Conservation (phyloP, 1,140 invertebrate species). For the Meloidogyne hapla region DNA sequence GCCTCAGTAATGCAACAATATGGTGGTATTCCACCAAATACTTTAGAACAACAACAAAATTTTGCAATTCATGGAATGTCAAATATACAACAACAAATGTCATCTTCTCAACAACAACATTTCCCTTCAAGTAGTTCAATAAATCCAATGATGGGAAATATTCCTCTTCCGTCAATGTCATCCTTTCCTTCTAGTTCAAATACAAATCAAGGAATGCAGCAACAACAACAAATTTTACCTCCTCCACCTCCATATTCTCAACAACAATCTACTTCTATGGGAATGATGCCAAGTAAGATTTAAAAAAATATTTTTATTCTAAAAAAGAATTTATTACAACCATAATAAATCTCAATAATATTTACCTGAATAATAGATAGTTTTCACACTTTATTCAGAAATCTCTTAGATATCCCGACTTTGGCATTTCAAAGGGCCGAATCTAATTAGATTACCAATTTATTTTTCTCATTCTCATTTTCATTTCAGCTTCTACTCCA, state of each 20-base stretch:
- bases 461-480: background rate
- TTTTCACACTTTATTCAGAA: too few relatives aligned
- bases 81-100: background rate
- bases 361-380: too few relatives aligned
- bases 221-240: background rate
- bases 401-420: too few relatives aligned
- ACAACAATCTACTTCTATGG: background rate
- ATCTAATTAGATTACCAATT: too few relatives aligned
- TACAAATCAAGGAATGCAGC: background rate
- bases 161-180: background rate
- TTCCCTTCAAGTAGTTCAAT: background rate
- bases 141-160: background rate
- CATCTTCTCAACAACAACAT: background rate
- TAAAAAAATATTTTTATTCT: background rate
- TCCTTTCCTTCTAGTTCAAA: background rate
- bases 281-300: background rate
- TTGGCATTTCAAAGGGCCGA: too few relatives aligned
- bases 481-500: slow-evolving; percentile 8
- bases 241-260: slow-evolving; percentile 1
- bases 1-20: slow-evolving; percentile 9
- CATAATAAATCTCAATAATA: too few relatives aligned
- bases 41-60: background rate
- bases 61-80: background rate
- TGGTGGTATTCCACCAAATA: background rate
- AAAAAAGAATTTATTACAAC: too few relatives aligned